phyloP scores from a whole-genome alignment of 2,797 vertebrate species.

The Schizothorax lantsangensis region DNA sequence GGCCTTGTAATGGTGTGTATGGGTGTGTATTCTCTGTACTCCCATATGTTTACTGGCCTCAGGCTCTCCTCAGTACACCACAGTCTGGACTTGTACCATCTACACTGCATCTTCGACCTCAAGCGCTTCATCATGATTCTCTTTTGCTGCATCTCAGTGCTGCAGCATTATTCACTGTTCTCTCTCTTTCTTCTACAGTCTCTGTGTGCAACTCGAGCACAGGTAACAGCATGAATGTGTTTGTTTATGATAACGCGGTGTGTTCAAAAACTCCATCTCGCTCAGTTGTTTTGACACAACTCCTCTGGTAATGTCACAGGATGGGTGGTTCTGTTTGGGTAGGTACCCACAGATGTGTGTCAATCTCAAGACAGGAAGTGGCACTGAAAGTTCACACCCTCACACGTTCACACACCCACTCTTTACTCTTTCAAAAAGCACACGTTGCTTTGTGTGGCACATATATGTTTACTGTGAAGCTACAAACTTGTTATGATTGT shows the following conservation, averaged over 20 bases:
- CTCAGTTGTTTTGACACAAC: slow-evolving; percentile 57
- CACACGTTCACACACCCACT: slow-evolving; percentile 32
- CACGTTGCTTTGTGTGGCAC: slow-evolving; percentile 55
- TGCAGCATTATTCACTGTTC: slow-evolving; percentile 45
- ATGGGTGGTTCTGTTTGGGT: slow-evolving; percentile 77
- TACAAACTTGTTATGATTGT: neutral
- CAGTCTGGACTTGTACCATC: slow-evolving; percentile 23
- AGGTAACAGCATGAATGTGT: neutral
- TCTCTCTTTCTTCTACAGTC: slow-evolving; percentile 15
- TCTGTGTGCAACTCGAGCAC: neutral
- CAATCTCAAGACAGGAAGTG: slow-evolving; percentile 60
- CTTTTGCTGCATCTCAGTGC: slow-evolving; percentile 24
- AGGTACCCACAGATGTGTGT: slow-evolving; percentile 74
- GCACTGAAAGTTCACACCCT: slow-evolving; percentile 60
- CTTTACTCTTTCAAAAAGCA: slow-evolving; percentile 37
- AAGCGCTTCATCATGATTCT: slow-evolving; percentile 17
- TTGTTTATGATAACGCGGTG: slow-evolving; percentile 2
- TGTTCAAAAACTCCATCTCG: slow-evolving; percentile 5
- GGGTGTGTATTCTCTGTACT: slow-evolving; percentile 29
- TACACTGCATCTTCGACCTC: slow-evolving; percentile 21
- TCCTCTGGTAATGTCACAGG: slow-evolving; percentile 67
- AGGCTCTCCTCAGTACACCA: slow-evolving; percentile 8
- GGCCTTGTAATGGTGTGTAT: slow-evolving; percentile 45
- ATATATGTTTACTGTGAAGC: neutral
- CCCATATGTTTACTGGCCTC: slow-evolving; percentile 37